These are phyloP conservation scores for Zosterops lateralis DNA, from an alignment of 2,113 vertebrate species.

Conservation along the genomic window DNA sequence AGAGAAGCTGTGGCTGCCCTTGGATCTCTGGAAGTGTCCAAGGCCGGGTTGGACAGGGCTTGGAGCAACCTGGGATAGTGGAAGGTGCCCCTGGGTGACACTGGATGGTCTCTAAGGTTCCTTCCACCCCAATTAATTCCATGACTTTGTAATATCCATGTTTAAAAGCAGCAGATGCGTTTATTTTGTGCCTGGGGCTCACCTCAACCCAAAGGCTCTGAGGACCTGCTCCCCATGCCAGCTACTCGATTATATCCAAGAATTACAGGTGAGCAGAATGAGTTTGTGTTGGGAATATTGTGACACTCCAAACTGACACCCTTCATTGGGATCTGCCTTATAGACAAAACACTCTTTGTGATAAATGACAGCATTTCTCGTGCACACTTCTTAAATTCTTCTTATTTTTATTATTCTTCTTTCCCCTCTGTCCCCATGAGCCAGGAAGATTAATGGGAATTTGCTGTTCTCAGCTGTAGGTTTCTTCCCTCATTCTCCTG, in stretches of 20 bases:
- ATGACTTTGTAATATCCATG: background rate
- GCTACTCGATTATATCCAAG: background rate
- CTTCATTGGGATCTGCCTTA: background rate
- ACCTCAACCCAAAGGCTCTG: background rate
- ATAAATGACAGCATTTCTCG: background rate
- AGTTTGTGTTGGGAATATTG: background rate
- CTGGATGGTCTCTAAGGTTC: background rate
- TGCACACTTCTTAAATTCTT: background rate
- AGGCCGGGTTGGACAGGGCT: fast-evolving
- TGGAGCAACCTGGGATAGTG: fast-evolving
- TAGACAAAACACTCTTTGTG: background rate
- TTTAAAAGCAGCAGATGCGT: background rate
- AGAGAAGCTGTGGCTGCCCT: background rate
- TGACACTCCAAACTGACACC: background rate
- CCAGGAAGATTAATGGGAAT: background rate
- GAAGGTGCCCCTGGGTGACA: background rate
- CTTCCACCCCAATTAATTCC: background rate
- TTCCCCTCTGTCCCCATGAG: background rate
- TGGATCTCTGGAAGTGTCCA: background rate
- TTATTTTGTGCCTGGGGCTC: background rate
- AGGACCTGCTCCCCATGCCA: background rate
- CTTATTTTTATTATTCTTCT: background rate
- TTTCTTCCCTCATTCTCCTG: background rate
- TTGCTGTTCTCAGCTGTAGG: background rate
- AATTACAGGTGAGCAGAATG: background rate